These are phyloP conservation scores for Cryptoprocta ferox DNA, from an alignment of 2,797 vertebrate species.

Conservation along the genomic window DNA sequence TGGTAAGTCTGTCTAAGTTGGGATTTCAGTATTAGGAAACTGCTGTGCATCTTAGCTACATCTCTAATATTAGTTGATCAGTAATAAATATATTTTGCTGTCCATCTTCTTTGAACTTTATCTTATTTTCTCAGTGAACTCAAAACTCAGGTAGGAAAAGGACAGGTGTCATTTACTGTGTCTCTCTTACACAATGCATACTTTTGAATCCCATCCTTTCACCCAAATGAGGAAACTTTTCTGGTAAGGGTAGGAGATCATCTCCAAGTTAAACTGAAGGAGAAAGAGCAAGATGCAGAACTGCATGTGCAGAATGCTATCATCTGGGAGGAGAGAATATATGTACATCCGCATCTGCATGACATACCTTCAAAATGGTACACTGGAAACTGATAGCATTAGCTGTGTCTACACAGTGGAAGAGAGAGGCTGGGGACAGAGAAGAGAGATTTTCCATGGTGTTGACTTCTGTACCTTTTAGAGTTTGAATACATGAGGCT, in stretches of 20 bases:
- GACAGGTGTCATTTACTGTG: background rate
- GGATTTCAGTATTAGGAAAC: background rate
- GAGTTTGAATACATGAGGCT: background rate
- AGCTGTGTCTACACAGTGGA: too few species aligned
- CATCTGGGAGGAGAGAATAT: background rate
- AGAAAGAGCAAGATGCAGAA: background rate
- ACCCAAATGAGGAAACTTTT: background rate
- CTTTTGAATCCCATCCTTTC: background rate
- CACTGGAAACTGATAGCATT: accelerated
- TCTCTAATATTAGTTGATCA: background rate
- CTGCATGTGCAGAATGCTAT: background rate
- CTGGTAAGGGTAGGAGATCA: background rate
- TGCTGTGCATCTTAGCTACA: background rate
- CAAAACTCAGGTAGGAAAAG: background rate
- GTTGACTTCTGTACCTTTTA: background rate
- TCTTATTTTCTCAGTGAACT: background rate
- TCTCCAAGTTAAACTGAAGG: background rate
- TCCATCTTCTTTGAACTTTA: background rate
- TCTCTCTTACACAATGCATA: background rate
- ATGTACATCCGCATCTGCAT: background rate
- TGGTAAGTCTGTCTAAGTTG: background rate
- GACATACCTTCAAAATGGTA: background rate
- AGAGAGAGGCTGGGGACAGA: background rate
- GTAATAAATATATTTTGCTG: background rate
- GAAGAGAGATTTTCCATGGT: background rate